These are phyloP conservation scores for Latrodectus hesperus DNA, from an alignment of 2,888 invertebrate genomes.

Conservation along the genomic window DNA sequence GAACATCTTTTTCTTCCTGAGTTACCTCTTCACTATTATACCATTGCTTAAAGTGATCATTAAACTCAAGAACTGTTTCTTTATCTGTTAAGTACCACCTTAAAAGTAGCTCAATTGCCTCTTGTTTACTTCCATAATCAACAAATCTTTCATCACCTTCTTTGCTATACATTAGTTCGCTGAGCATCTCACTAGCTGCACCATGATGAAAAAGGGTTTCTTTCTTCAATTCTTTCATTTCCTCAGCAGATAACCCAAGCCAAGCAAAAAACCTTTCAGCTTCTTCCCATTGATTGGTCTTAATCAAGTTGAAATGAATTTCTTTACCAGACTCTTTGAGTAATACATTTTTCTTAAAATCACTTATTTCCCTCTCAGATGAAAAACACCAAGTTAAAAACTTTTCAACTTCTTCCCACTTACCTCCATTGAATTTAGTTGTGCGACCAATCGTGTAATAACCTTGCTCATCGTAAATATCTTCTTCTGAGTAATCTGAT, in stretches of 20 bases:
- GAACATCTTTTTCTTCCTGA: not conserved
- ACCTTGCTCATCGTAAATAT: not conserved
- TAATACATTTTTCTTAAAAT: constrained; percentile 19
- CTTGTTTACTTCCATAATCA: constrained; percentile 37
- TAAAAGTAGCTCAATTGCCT: constrained; percentile 41
- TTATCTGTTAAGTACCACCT: constrained; percentile 39
- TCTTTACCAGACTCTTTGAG: not conserved
- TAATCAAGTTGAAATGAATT: constrained; percentile 32
- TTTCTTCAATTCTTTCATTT: constrained; percentile 35
- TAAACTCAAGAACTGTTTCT: constrained; percentile 34
- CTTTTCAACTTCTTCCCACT: constrained; percentile 28
- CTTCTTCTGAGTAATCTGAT: no score
- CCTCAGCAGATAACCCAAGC: constrained; percentile 23
- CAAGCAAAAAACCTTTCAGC: constrained; percentile 36
- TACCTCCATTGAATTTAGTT: constrained; percentile 9
- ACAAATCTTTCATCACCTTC: constrained; percentile 16
- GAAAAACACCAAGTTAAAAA: constrained; percentile 28
- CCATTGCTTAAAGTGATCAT: constrained; percentile 11
- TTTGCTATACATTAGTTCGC: constrained; percentile 28
- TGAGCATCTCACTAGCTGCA: constrained; percentile 35
- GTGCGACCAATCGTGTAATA: not conserved
- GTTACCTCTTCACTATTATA: not conserved
- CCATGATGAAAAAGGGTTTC: constrained; percentile 10
- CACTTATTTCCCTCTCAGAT: constrained; percentile 31
- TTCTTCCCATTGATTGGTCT: constrained; percentile 23